Percentiles rank a stretch among this genome's conserved stretches.
phyloP scores from a whole-genome alignment of 2,888 invertebrate genomes.

The Melanophora roralis region DNA sequence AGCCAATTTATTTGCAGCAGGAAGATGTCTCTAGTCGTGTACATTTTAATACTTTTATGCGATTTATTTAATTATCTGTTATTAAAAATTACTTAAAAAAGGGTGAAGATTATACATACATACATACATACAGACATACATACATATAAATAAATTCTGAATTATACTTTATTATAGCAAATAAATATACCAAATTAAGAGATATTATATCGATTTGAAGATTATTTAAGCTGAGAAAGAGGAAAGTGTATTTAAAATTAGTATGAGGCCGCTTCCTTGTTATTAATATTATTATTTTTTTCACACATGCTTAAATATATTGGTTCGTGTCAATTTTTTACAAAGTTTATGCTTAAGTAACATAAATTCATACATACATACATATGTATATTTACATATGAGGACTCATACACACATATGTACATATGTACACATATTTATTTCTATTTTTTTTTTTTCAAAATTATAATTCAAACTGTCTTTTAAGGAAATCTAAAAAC shows the following conservation, averaged over 20 bases:
- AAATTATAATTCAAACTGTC: constrained; percentile 63
- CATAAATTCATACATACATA: too few relatives aligned
- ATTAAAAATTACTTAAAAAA: too few relatives aligned
- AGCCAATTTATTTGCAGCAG: too few relatives aligned
- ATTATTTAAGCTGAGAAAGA: not conserved
- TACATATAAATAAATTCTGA: too few relatives aligned
- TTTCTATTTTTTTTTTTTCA: constrained; percentile 29
- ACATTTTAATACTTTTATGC: too few relatives aligned
- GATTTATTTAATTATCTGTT: too few relatives aligned
- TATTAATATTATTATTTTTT: constrained; percentile 9
- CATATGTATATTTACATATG: too few relatives aligned
- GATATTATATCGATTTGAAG: constrained; percentile 29
- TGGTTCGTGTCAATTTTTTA: not conserved
- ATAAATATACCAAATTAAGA: constrained; percentile 26
- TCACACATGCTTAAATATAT: not conserved
- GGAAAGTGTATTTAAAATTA: constrained; percentile 6
- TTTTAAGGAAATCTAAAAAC: constrained; percentile 62
- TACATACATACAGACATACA: too few relatives aligned
- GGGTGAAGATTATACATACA: too few relatives aligned
- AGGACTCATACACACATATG: too few relatives aligned
- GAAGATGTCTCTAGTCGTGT: too few relatives aligned
- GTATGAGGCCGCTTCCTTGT: constrained; percentile 4
- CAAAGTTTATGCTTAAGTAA: not conserved
- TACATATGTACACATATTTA: too few relatives aligned
- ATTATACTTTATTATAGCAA: not conserved